These are phyloP conservation scores for Conchocele bisecta DNA, from an alignment of 2,888 invertebrate species.

Conservation along the genomic window DNA sequence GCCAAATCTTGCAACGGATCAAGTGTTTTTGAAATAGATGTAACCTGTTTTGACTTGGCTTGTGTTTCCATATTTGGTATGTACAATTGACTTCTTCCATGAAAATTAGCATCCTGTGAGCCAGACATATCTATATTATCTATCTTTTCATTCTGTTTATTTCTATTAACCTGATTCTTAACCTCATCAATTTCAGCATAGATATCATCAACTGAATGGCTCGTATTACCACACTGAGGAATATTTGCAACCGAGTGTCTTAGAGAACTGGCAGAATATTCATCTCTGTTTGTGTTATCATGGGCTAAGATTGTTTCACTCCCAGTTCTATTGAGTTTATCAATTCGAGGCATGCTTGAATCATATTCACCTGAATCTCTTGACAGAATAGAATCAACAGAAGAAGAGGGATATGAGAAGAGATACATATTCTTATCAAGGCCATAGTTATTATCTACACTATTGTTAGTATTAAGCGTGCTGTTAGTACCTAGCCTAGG, in stretches of 20 bases:
- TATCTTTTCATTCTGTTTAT: no score
- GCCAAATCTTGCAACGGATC: no score
- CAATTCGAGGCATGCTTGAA: conserved; percentile 7
- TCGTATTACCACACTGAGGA: neutral
- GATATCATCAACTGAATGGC: conserved; percentile 18
- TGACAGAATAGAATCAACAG: conserved; percentile 48
- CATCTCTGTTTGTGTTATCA: no score
- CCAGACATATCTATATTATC: no score
- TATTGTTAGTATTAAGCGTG: conserved; percentile 19
- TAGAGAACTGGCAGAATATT: no score
- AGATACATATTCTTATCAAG: conserved; percentile 23
- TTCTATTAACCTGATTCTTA: no score
- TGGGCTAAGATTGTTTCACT: no score
- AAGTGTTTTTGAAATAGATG: no score
- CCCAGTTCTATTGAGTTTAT: neutral
- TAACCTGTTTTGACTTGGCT: no score
- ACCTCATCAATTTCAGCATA: conserved; percentile 49
- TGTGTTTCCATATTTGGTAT: no score
- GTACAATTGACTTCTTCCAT: no score
- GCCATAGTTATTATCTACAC: conserved; percentile 15
- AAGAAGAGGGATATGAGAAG: conserved; percentile 58
- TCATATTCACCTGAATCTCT: conserved; percentile 49
- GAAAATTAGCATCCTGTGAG: no score
- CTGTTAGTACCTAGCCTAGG: neutral
- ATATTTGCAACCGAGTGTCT: neutral